Evolutionary conservation across 2,797 vertebrate species (phyloP).

Genomic region (Limosa lapponica): DNA sequence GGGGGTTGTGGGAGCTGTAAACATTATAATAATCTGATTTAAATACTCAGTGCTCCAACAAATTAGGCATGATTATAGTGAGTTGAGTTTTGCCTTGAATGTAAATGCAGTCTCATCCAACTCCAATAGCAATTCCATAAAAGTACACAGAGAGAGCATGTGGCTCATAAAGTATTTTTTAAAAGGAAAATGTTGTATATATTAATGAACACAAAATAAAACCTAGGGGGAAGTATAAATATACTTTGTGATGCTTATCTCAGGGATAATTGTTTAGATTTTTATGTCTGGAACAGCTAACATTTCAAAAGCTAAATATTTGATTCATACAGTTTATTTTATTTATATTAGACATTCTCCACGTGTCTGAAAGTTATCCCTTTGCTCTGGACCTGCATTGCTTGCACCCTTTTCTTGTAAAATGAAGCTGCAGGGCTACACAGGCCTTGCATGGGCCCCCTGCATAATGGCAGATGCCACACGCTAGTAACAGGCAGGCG

Average conservation of each 20-base stretch:
- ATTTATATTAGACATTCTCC: constrained; percentile 51
- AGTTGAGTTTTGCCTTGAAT: constrained; percentile 44
- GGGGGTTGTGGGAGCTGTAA: constrained; percentile 52
- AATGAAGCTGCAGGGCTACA: background rate
- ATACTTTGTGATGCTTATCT: constrained; percentile 58
- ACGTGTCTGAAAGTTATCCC: background rate
- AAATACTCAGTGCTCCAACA: constrained; percentile 44
- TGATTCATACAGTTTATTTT: constrained; percentile 46
- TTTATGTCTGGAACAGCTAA: constrained; percentile 46
- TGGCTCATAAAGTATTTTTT: constrained; percentile 28
- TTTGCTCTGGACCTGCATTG: background rate
- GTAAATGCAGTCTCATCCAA: constrained; percentile 35
- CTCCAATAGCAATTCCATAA: constrained; percentile 27
- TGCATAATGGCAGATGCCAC: fast-evolving
- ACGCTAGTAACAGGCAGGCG: background rate
- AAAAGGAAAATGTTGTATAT: constrained; percentile 56
- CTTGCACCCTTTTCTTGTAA: background rate
- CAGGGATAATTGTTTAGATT: constrained; percentile 50
- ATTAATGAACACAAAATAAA: constrained; percentile 61
- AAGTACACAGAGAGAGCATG: constrained; percentile 17
- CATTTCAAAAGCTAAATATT: constrained; percentile 63
- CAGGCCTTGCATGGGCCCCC: no score
- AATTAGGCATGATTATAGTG: constrained; percentile 53
- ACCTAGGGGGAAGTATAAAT: constrained; percentile 49
- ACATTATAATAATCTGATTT: constrained; percentile 65